Base-by-base conservation (phyloP, 1,140 invertebrate genomes). In the Cylas formicarius region DNA sequence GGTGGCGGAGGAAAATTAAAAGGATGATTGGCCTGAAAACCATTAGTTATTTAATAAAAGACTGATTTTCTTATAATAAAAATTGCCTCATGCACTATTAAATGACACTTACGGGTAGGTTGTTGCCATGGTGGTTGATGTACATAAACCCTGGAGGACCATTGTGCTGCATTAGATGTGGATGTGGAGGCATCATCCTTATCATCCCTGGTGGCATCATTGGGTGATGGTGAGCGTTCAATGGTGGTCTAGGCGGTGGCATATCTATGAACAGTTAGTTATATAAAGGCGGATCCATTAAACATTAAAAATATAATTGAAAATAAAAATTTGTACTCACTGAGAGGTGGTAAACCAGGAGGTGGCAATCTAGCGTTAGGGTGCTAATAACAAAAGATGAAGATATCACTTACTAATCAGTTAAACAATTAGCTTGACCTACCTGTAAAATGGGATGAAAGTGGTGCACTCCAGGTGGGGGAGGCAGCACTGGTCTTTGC, bases 61-160 rank as follows among this genome's bases (percentile, higher is more conserved):
- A n/a, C n/a, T n/a, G n/a, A n/a, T n/a, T n/a, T n/a, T n/a, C n/a
- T n/a, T n/a, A n/a, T n/a, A n/a, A n/a, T n/a, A n/a, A n/a, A n/a
- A n/a, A n/a, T n/a, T n/a, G n/a, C n/a, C n/a, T n/a, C n/a, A n/a
- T n/a, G n/a, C n/a, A n/a, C n/a, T n/a, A n/a, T 27, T 19, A 18
- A 11, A 44, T n/a, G n/a, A 43, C 29, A 46, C 51, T 53, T 46
- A 53, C 51, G 9, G 46, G 46, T 19, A 45, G 32, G n/a, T 44
- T 31, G 20, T 34, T 34, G 8, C 27, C 31, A 7, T 20, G 32
- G 18, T 7, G 8, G 11, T 31, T 31, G n/a, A 47, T 55, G 23
- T 62, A 64, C 45, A 60, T 59, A 16, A 63, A 48, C 31, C 68
- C 68, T 36, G 56, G 46, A 49, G 44, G 33, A 9, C 47, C 48